A percentile compares a stretch with the other conserved stretches of the same genome.
These are phyloP conservation scores for Nomada fucata DNA, from an alignment of 2,888 invertebrate species.

Conservation along the genomic window DNA sequence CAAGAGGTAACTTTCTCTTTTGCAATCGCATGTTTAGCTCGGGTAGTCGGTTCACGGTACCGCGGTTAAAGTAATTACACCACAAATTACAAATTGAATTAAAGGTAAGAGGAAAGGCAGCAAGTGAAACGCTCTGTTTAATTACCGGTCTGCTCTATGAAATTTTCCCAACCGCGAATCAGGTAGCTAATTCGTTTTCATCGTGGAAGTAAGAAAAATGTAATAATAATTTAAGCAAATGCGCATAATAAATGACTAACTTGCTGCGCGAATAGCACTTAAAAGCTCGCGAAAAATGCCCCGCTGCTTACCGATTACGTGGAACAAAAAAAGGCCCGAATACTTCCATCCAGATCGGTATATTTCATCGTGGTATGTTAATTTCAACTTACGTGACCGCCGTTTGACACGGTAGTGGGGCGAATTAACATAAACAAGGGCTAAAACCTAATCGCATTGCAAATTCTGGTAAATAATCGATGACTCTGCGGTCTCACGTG, in stretches of 20 bases:
- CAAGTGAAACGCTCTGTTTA: background rate
- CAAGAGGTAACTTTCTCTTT: conserved; percentile 45
- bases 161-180: too few species aligned
- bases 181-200: too few species aligned
- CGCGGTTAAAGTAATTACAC: conserved; percentile 5
- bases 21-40: conserved; percentile 48
- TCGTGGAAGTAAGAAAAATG: too few species aligned
- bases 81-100: conserved; percentile 14
- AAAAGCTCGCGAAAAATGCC: too few species aligned
- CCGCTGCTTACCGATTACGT: too few species aligned
- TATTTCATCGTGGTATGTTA: background rate
- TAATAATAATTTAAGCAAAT: too few species aligned
- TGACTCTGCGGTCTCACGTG: conserved; percentile 18
- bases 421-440: conserved; percentile 45
- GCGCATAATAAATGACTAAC: too few species aligned
- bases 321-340: background rate
- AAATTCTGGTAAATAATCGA: conserved; percentile 38
- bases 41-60: conserved; percentile 15
- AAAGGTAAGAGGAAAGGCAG: conserved; percentile 20
- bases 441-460: conserved; percentile 41
- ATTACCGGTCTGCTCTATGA: too few species aligned
- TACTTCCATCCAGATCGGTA: background rate
- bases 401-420: background rate
- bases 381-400: conserved; percentile 25
- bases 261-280: too few species aligned